phyloP scores from a whole-genome alignment of 2,888 invertebrate genomes.

The Trilocha varians region DNA sequence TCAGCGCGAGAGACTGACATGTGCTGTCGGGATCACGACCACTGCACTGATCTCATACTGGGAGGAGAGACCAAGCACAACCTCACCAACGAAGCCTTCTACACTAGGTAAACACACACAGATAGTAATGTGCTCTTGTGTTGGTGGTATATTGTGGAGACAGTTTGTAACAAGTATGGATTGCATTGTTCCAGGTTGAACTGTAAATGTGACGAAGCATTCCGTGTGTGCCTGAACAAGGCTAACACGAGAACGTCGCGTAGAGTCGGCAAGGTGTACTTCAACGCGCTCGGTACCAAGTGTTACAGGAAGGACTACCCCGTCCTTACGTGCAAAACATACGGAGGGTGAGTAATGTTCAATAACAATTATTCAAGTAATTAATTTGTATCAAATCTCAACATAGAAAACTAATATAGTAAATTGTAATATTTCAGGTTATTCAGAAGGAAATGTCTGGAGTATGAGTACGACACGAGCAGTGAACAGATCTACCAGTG shows the following conservation, averaged over 20 bases:
- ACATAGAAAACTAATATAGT: no score
- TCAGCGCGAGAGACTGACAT: conserved; percentile 25
- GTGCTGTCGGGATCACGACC: no score
- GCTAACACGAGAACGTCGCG: conserved; percentile 39
- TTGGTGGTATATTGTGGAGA: no score
- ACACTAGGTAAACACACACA: no score
- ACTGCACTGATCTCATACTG: no score
- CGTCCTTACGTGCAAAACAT: conserved; percentile 57
- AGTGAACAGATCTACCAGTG: conserved; percentile 43
- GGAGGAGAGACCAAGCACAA: no score
- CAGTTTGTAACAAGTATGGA: no score
- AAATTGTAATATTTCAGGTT: conserved; percentile 9
- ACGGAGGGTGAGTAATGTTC: conserved; percentile 63
- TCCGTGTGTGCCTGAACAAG: conserved; percentile 57
- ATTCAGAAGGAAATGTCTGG: conserved; percentile 30
- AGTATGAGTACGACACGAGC: conserved; percentile 36
- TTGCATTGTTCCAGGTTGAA: conserved; percentile 45
- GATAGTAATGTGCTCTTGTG: no score
- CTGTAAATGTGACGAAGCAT: conserved; percentile 71
- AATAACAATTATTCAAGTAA: no score
- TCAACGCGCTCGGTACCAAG: conserved; percentile 69
- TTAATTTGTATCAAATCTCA: no score
- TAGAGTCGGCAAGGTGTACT: conserved; percentile 69
- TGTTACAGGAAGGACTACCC: conserved; percentile 76
- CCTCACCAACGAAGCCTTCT: no score